A percentile compares a stretch with the other conserved stretches of the same genome.
Evolutionary conservation across 2,888 invertebrate genomes (phyloP).

Genomic region (Eulithis testata): DNA sequence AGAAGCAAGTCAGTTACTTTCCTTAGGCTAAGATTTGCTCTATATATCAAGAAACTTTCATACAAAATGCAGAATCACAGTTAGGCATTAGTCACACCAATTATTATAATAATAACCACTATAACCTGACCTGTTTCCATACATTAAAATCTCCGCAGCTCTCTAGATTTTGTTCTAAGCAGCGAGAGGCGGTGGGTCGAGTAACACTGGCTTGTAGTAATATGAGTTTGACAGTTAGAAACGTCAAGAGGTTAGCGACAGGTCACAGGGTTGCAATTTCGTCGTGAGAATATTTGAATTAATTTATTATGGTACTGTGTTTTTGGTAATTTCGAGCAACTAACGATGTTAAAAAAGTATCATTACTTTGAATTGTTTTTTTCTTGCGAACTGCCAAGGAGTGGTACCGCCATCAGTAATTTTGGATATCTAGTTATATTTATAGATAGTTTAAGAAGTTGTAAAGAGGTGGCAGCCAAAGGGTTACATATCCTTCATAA

Average conservation of each 20-base stretch:
- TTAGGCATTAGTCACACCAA: constrained; percentile 72
- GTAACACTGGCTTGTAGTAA: constrained; percentile 50
- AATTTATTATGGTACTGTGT: constrained; percentile 44
- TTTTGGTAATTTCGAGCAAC: constrained; percentile 35
- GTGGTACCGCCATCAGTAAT: no score
- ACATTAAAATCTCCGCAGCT: constrained; percentile 25
- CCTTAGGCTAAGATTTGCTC: constrained; percentile 1
- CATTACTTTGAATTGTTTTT: constrained; percentile 11
- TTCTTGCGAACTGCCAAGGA: no score
- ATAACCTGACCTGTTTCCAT: constrained; percentile 44
- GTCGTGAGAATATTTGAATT: constrained; percentile 70
- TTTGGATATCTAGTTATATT: no score
- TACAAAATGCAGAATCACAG: constrained; percentile 60
- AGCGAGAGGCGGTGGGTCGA: constrained; percentile 42
- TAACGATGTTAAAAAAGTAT: constrained; percentile 30
- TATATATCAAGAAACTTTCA: constrained; percentile 37
- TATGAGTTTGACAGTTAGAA: constrained; percentile 74
- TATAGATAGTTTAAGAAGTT: no score
- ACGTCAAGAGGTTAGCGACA: constrained; percentile 66
- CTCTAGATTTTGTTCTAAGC: constrained; percentile 18
- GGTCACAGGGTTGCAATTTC: constrained; percentile 71
- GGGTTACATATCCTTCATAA: no score
- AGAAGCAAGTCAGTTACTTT: no score
- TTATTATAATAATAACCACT: constrained; percentile 60
- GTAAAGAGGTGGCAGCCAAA: no score